phyloP scores from a whole-genome alignment of 1,140 invertebrate genomes.

The Microplitis demolitor region DNA sequence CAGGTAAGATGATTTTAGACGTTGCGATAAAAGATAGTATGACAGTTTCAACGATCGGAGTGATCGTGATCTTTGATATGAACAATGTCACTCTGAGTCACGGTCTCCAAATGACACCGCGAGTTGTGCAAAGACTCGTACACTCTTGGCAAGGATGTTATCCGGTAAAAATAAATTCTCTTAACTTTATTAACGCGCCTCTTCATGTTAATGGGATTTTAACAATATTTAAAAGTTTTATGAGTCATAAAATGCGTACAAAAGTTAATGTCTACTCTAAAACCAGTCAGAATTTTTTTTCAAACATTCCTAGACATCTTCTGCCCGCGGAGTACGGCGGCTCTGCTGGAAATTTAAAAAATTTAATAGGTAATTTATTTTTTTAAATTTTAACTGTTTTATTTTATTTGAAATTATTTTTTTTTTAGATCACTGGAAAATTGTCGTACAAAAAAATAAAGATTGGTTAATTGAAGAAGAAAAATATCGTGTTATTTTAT shows the following conservation, averaged over 20 bases:
- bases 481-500: slow-evolving; percentile 56
- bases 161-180: slow-evolving; percentile 69
- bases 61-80: slow-evolving; percentile 68
- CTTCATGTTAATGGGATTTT: slow-evolving; percentile 71
- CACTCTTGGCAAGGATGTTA: slow-evolving; percentile 73
- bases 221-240: slow-evolving; percentile 72
- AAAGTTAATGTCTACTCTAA: slow-evolving; percentile 64
- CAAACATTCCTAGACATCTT: slow-evolving; percentile 34
- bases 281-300: slow-evolving; percentile 50
- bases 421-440: slow-evolving; percentile 63
- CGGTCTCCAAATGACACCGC: slow-evolving; percentile 65
- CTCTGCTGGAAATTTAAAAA: slow-evolving; percentile 57
- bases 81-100: slow-evolving; percentile 65
- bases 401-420: slow-evolving; percentile 17
- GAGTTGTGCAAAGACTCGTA: slow-evolving; percentile 64
- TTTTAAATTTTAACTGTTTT: not conserved
- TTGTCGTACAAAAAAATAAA: slow-evolving; percentile 55
- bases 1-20: slow-evolving; percentile 66
- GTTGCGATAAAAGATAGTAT: slow-evolving; percentile 60
- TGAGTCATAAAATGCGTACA: slow-evolving; percentile 70
- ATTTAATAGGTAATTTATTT: slow-evolving; percentile 55
- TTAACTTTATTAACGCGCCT: slow-evolving; percentile 76
- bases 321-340: slow-evolving; percentile 70
- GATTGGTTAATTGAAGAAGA: slow-evolving; percentile 67
- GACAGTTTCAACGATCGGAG: slow-evolving; percentile 64